These are phyloP conservation scores for Nyctibius grandis DNA, from an alignment of 2,797 vertebrate genomes.

Conservation along the genomic window DNA sequence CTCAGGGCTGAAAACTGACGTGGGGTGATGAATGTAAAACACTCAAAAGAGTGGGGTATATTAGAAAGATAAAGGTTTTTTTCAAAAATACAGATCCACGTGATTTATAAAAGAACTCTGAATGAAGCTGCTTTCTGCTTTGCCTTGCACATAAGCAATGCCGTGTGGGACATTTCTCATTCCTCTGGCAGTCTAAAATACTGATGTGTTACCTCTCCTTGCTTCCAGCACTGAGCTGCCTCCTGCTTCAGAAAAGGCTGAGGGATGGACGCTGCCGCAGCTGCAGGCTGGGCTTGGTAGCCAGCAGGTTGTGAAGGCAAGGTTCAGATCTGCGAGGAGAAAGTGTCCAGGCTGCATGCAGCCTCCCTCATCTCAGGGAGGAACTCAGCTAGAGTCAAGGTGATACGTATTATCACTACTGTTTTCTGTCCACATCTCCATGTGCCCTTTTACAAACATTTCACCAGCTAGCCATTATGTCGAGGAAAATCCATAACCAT, in stretches of 20 bases:
- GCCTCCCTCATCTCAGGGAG: neutral
- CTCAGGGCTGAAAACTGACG: neutral
- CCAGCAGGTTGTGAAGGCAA: neutral
- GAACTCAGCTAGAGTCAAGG: neutral
- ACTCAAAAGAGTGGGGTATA: neutral
- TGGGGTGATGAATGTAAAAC: neutral
- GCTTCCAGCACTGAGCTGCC: neutral
- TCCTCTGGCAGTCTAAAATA: neutral
- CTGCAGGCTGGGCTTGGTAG: neutral
- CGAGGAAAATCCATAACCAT: neutral
- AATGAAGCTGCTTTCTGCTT: neutral
- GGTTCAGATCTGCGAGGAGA: constrained; percentile 2
- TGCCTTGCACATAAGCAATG: neutral
- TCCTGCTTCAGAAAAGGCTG: neutral
- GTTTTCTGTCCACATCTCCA: neutral
- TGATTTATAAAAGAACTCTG: neutral
- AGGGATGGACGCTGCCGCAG: neutral
- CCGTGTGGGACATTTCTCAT: neutral
- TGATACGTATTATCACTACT: neutral
- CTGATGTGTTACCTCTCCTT: neutral
- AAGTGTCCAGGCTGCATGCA: neutral
- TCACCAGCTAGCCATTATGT: neutral
- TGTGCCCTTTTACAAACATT: neutral
- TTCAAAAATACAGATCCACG: neutral
- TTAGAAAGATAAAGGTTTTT: neutral